Evolutionary conservation across 2,888 invertebrate genomes (phyloP).

Genomic region (Druceiella hillmani): DNA sequence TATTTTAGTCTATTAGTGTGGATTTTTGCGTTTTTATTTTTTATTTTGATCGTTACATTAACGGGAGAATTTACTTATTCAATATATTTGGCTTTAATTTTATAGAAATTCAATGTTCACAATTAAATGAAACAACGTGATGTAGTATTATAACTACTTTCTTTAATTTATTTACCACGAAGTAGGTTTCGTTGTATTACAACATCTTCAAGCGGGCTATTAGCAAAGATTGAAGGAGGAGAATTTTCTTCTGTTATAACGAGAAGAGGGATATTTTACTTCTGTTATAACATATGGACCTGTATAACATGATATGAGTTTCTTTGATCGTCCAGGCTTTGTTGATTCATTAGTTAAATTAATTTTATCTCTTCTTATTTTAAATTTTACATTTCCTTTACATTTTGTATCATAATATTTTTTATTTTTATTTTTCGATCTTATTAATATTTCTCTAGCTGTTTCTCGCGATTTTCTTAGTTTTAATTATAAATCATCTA

Average conservation of each 20-base stretch:
- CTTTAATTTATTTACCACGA: too few relatives aligned
- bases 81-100: too few relatives aligned
- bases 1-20: neutral
- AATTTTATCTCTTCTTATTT: constrained; percentile 1
- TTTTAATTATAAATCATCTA: constrained; percentile 20
- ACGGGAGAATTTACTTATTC: too few relatives aligned
- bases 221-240: too few relatives aligned
- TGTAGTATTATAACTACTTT: too few relatives aligned
- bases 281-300: neutral
- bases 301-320: neutral
- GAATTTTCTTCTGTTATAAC: too few relatives aligned
- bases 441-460: constrained; percentile 16
- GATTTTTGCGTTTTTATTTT: neutral
- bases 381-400: neutral
- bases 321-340: neutral
- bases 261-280: too few relatives aligned
- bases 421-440: constrained; percentile 12
- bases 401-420: constrained; percentile 8
- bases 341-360: neutral
- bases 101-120: too few relatives aligned
- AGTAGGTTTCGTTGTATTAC: too few relatives aligned
- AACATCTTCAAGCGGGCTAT: too few relatives aligned
- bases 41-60: neutral
- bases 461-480: constrained; percentile 16
- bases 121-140: too few relatives aligned